Percentiles rank a stretch among this genome's conserved stretches.
phyloP scores from a whole-genome alignment of 1,140 invertebrate species.

The Trichomalopsis sarcophagae region DNA sequence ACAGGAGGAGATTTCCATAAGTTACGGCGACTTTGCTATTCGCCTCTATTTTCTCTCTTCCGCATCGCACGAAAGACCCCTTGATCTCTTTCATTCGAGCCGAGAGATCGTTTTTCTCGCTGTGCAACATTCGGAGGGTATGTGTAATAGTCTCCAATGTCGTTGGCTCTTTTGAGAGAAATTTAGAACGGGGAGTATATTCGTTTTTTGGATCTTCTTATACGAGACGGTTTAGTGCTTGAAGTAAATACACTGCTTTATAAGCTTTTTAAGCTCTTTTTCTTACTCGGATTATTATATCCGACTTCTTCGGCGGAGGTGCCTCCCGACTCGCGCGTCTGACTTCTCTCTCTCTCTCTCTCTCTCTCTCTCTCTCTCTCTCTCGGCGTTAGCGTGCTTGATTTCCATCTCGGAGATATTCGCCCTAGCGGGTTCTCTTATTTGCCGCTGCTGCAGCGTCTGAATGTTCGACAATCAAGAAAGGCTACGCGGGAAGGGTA shows the following conservation, averaged over 20 bases:
- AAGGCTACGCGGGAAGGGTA: constrained; percentile 18
- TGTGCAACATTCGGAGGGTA: not conserved
- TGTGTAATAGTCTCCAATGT: not conserved
- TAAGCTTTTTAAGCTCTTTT: no score
- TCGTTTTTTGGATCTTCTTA: not conserved
- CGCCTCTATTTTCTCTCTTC: constrained; percentile 8
- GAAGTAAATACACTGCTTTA: no score
- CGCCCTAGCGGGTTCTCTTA: constrained; percentile 13
- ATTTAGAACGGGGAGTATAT: not conserved
- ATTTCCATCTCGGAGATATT: constrained; percentile 29
- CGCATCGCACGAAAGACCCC: not conserved
- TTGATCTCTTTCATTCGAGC: constrained; percentile 4
- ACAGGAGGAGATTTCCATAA: constrained; percentile 41
- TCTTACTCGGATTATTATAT: not conserved
- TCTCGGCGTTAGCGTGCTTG: not conserved
- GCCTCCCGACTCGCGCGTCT: not conserved
- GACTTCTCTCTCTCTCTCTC: not conserved
- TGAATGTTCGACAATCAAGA: constrained; percentile 46
- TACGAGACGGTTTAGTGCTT: no score
- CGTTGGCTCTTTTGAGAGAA: not conserved
- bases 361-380: no score
- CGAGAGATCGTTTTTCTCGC: not conserved
- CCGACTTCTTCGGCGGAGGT: not conserved
- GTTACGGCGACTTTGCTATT: constrained; percentile 27
- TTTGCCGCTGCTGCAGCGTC: constrained; percentile 13